Evolutionary conservation across 2,888 invertebrate species (phyloP), one percentile per base, ranked within the genome.

Genomic region (Lordiphosa fenestrarum): DNA sequence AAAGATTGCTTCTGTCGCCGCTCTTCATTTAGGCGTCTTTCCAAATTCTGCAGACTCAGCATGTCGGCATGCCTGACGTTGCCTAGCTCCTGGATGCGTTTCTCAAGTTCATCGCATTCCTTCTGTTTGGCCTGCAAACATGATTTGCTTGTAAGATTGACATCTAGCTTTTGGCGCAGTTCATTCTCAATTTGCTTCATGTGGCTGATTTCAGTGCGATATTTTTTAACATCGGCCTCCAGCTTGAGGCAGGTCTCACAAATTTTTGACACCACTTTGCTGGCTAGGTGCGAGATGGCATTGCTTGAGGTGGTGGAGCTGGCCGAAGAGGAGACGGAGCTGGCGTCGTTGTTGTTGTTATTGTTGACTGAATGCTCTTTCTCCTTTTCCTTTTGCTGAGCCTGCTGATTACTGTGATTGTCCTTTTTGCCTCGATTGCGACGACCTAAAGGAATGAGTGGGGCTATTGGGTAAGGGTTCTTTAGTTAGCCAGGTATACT

Each of bases 41-140:
- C 98, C 83, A 94, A 92, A 71, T 89, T 92, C 85, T 92, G 91
- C 73, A 97, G 91, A 72, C 93, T 93, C 84, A 95, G 94, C 89
- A 94, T 94, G 87, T 96, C 98, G 71, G 93, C 90, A 86, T 95
- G 94, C 50, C 95, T 93, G 69, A 93, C 92, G 67, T 93, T 92
- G 57, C 92, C 92, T 70, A 95, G 90, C 85, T 94, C 94, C 87
- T 96, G 94, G 86, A 97, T 69, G 44, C 95, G 95, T 88, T 94
- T 94, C 88, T 97, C 97, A 77, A 97, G 91, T 87, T 95, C 94
- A 82, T 97, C 96, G 88, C 96, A 94, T 86, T 96, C 96, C 86
- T 88, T 88, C 75, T 89, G 90, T 83, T 90, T 89, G 85, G 95
- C 94, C 90, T 95, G 95, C 87, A 96, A 92, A 89, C 97, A 96